Base-by-base conservation (phyloP, 2,113 vertebrate species). In the Crotophaga sulcirostris region DNA sequence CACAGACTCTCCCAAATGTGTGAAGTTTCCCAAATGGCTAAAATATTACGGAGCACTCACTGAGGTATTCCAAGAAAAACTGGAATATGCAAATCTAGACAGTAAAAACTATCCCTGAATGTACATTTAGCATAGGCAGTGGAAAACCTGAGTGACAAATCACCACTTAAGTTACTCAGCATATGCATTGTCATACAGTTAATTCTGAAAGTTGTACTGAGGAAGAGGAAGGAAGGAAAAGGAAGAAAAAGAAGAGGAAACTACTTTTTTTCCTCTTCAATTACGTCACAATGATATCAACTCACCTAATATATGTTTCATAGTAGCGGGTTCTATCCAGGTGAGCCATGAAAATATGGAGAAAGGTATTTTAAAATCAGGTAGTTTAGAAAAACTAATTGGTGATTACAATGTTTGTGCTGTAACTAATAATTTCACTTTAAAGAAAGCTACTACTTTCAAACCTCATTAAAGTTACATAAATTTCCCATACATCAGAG, bases 291-390 rank as follows among this genome's bases (percentile, higher is more conserved):
- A 90, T 34, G 87, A 16, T 11, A 83, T 84, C 82, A 97, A 99
- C 99, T 98, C 99, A 99, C 99, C 99, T 99, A 98, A 99, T 97
- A 87, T 99, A 99, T 95, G 99, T 98, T 98, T 99, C 99, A 98
- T 99, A 99, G 98, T 99, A 99, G 98, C 99, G 99, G 92, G 99
- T 98, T 99, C 99, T 99, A 98, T 98, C 98, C 98, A 97, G 98
- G 98, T 97, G 97, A 97, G 97, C 84, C 98, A 98, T 97, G 97
- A 98, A 98, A 96, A 98, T 92, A 96, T 95, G 98, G 93, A 82
- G 84, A 97, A 97, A 98, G 97, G 97, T 95, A 98, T 97, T 98
- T 98, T 93, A 98, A 97, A 76, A 96, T 87, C 54, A 93, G 90
- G 95, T 67, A 96, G 78, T 63, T 90, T 68, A 89, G n/a, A 97